Base-by-base conservation (phyloP, 1,140 invertebrate genomes). In the Potamilus streckersoni region DNA sequence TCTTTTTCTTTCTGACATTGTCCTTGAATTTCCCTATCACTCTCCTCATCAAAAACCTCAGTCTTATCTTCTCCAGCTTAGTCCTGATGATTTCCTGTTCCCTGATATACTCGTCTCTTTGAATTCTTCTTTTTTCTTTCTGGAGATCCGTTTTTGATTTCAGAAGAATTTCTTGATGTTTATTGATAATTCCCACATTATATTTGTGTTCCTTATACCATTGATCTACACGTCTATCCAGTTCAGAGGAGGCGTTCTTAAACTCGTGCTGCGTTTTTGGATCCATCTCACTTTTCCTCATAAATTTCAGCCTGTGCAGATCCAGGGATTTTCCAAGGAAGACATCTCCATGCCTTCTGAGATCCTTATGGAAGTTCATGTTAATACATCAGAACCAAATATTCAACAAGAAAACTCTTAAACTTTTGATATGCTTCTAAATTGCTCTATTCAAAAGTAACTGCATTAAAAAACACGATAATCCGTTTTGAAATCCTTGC, bases 171-270 rank as follows among this genome's bases (percentile, higher is more conserved):
- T 77, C 75, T 63, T 77, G 75, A 57, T 72, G 65, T 68, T 71
- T 71, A 62, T 20, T 77, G 67, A 77, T 23, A 57, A 65, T 60
- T 62, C 70, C 70, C 2, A 77, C 68, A 14, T 63, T 77, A 61
- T 60, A 77, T 68, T 59, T 58, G 68, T 77, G 75, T 66, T 77
- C 70, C 73, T 72, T 77, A 72, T 68, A 72, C 70, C 75, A 77
- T 17, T 67, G 23, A 63, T 77, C 75, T 63, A 77, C 72, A 63
- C 73, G 75, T 17, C 58, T 57, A 23, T 69, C 70, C 70, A 77
- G 62, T 77, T 69, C 65, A 55, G 55, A 55, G n/a, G 69, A 63
- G 57, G 67, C 73, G 16, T 67, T 58, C 27, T 71, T 62, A 55
- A 77, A 61, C 63, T 62, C 69, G 60, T 77, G 75, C 49, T 60